Conservation (phyloP, 2,113 vertebrate genomes). For the Oplegnathus fasciatus region DNA sequence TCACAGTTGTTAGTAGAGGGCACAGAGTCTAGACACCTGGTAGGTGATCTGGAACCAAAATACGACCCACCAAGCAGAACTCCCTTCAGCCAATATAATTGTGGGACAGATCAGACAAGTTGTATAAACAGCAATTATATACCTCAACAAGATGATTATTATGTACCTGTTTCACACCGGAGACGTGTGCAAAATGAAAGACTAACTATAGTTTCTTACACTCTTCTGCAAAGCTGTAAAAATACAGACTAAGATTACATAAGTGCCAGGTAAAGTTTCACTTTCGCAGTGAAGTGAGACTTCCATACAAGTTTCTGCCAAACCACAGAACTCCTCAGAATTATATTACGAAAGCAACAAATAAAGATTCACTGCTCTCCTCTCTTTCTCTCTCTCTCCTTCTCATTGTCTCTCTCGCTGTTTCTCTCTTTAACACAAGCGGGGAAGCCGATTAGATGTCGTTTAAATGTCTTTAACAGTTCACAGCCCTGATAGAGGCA, state of each 20-base stretch:
- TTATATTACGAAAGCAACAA: not conserved
- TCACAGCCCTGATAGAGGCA: not conserved
- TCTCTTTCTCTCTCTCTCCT: not conserved
- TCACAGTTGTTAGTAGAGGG: not conserved
- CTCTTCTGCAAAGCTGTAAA: not conserved
- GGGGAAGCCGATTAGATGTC: not conserved
- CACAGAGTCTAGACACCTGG: not conserved
- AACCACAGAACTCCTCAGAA: not conserved
- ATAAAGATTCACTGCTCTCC: not conserved
- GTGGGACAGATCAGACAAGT: not conserved
- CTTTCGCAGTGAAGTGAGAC: not conserved
- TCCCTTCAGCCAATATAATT: not conserved
- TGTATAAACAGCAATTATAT: not conserved
- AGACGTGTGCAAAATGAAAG: not conserved
- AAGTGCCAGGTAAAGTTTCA: not conserved
- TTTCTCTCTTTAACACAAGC: not conserved
- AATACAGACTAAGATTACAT: not conserved
- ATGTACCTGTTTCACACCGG: not conserved
- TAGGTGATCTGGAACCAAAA: not conserved
- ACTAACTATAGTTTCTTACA: not conserved
- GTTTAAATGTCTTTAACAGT: not conserved
- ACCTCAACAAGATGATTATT: not conserved
- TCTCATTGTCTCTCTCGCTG: too few relatives aligned
- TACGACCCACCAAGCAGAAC: not conserved
- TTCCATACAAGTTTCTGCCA: not conserved